Evolutionary conservation across 2,113 vertebrate species (phyloP).

Genomic region (Proterorhinus semilunaris): DNA sequence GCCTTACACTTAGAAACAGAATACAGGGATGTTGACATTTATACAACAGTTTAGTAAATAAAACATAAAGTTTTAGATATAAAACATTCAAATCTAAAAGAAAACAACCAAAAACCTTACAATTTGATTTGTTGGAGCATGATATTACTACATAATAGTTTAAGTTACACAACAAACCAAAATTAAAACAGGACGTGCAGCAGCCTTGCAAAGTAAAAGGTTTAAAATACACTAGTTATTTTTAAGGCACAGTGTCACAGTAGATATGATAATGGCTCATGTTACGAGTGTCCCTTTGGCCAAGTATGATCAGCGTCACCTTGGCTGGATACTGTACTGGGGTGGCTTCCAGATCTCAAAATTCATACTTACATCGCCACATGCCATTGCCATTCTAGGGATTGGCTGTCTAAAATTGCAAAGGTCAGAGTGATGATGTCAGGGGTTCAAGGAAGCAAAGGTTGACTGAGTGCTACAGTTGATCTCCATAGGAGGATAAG

Average conservation of each 20-base stretch:
- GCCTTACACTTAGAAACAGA: neutral
- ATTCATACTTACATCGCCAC: conserved; percentile 30
- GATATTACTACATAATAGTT: neutral
- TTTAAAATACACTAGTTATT: conserved; percentile 7
- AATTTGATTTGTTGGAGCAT: neutral
- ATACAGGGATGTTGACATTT: neutral
- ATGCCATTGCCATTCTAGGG: conserved; percentile 45
- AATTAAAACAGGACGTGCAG: neutral
- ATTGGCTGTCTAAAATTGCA: conserved; percentile 49
- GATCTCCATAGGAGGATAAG: conserved; percentile 7
- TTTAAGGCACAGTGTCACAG: neutral
- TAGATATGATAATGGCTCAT: conserved; percentile 21
- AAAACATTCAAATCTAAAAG: no score
- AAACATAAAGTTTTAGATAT: no score
- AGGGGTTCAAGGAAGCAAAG: conserved; percentile 21
- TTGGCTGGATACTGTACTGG: conserved; percentile 28
- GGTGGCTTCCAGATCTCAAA: conserved; percentile 28
- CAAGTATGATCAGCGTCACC: conserved; percentile 26
- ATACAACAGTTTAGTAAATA: neutral
- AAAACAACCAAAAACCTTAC: no score
- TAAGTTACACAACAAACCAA: conserved; percentile 11
- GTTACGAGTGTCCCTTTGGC: conserved; percentile 19
- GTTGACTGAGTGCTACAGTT: conserved; percentile 3
- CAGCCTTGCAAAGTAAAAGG: neutral
- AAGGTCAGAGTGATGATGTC: conserved; percentile 60